Base-by-base conservation (phyloP, 2,113 vertebrate genomes). In the Charina bottae region DNA sequence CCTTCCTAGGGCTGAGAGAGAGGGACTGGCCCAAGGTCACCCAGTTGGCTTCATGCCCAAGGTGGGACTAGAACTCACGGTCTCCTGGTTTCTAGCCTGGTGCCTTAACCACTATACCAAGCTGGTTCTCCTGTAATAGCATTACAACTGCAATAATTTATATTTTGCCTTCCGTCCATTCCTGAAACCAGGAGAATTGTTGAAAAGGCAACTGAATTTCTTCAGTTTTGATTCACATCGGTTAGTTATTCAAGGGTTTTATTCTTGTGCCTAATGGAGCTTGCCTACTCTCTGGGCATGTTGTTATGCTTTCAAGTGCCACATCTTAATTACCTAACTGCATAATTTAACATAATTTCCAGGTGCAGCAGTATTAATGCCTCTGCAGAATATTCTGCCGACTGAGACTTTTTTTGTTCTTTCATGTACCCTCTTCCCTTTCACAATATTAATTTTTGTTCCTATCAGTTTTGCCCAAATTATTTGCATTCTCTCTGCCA, bases 281-380 rank as follows among this genome's bases (percentile, higher is more conserved):
- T 13, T 56, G 49, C 2, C 42, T 28, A 9, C 42, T 23, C 6
- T 55, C 26, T 54, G 3, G 11, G 17, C 4, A 17, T 84, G 37
- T 60, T 1, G 28, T 33, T 21, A n/a, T 85, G 42, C 53, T 90
- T 54, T 84, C 42, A 90, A 85, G 58, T 62, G n/a, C 21, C 28
- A 23, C 26, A 85, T 64, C n/a, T 46, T 62, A 90, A 85, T 33
- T 60, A 49, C 42, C 28, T 85, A 83, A 62, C 37, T 46, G 42
- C 37, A 60, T 84, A 89, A 83, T 84, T 84, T 90, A 85, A 56
- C 78, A 6, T 85, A 54, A 85, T 85, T 64, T 86, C 83, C 83
- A 37, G 21, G n/a, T 86, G 46, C 83, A 26, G 49, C 59, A 26
- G 55, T 33, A 37, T 33, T 12, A 37, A 33, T 58, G 28, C 85